Percentiles rank a stretch among this genome's conserved stretches.
Evolutionary conservation across 2,888 invertebrate genomes (phyloP).

Genomic region (Drosophila nigritarsus): DNA sequence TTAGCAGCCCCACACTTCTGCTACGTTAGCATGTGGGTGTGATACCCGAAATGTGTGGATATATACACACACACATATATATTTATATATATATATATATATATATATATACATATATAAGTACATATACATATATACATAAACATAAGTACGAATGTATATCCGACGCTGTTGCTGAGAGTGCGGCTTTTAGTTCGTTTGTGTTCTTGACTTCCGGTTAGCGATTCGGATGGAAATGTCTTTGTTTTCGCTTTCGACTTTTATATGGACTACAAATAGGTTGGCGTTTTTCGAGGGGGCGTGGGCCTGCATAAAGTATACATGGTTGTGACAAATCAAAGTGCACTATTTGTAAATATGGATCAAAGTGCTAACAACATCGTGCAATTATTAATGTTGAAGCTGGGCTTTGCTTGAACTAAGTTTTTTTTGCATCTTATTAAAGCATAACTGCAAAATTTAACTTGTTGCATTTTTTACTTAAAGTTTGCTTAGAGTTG

Average conservation of each 20-base stretch:
- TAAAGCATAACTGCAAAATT: background rate
- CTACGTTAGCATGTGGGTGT: constrained; percentile 60
- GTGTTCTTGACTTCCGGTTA: constrained; percentile 78
- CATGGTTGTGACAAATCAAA: constrained; percentile 65
- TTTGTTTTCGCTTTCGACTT: constrained; percentile 60
- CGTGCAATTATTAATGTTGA: background rate
- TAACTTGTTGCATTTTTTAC: constrained; percentile 37
- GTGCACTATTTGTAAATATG: constrained; percentile 28
- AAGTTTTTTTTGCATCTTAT: background rate
- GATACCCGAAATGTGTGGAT: constrained; percentile 37
- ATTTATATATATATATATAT: constrained; percentile 3
- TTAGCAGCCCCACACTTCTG: background rate
- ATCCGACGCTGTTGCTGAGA: constrained; percentile 66
- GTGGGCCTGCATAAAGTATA: constrained; percentile 27
- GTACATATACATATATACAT: constrained; percentile 15
- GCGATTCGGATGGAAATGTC: constrained; percentile 65
- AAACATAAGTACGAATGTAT: constrained; percentile 26
- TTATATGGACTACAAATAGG: constrained; percentile 18
- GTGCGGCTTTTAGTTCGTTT: constrained; percentile 78
- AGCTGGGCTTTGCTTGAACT: background rate
- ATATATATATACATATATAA: no score
- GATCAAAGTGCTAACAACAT: background rate
- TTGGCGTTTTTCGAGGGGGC: constrained; percentile 29
- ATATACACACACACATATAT: constrained; percentile 22
- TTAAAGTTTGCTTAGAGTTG: constrained; percentile 1